Evolutionary conservation across 2,797 vertebrate genomes (phyloP), one percentile per base, ranked within the genome.

Genomic region (Lutjanus argentimaculatus): DNA sequence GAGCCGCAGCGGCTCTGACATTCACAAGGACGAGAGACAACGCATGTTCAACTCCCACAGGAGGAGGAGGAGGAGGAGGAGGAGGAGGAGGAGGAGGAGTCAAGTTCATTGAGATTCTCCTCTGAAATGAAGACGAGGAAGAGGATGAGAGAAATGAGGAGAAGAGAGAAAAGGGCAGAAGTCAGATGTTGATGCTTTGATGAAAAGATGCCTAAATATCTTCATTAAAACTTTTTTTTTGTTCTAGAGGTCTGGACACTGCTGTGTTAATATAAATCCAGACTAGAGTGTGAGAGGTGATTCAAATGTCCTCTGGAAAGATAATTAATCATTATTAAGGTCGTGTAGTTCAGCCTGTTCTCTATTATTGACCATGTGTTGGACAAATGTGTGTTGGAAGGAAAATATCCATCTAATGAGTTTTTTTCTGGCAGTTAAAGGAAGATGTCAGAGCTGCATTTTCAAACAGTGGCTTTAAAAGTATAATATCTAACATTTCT

Each of bases 11-110:
- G 16, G 68, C 67, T 49, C 6, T 65, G 80, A 88, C 80, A 67
- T 88, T 83, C 80, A 83, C 64, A 79, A 83, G 80, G 80, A 73
- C 77, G 11, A n/a, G 51, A 83, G 48, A 80, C 56, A 62, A 77
- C 77, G 64, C 49, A 4, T 68, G 52, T 49, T 68, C 48, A 21
- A 5, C 8, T 58, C 63, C 64, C 53, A 55, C 7, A 22, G 58
- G 30, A 71, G 56, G 64, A 65, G 14, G 66, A 83, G 7, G 16
- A 80, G 10, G 52, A 57, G 21, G 21, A 22, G n/a, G 19, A 21
- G 21, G 55, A 25, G 21, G 43, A 63, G n/a, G 42, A 46, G 10
- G 40, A 67, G 58, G 70, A 46, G 43, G 51, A 52, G 51, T 45
- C 42, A 7, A 51, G 48, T 56, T 66, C 65, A 62, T 14, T 52